Base-by-base conservation (phyloP, 1,140 invertebrate species). In the Laodelphax striatellus region DNA sequence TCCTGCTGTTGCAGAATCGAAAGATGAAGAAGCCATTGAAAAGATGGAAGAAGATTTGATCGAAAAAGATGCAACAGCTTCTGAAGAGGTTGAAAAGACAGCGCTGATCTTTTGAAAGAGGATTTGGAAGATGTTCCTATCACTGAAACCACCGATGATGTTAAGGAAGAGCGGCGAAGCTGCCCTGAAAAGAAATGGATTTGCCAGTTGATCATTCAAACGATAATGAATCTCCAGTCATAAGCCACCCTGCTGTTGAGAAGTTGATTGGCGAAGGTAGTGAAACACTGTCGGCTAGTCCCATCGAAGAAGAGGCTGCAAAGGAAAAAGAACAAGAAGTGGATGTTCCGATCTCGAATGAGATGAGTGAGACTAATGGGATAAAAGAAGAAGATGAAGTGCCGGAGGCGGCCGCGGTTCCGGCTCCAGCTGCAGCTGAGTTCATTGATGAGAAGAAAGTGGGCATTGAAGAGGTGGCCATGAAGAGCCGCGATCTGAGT, bases 271-370 rank as follows among this genome's bases (percentile, higher is more conserved):
- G 9, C 2, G 34, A 38, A 5, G 34, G 34, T 38, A 38, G 34
- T 21, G 31, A 55, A 11, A 24, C 34, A 41, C 19, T 38, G n/a
- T 13, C 34, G n/a, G 19, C 38, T 38, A 22, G 43, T 42, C 9
- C 43, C 10, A 22, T 13, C 38, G 52, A 56, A 22, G 59, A 57
- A 24, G 43, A 52, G 50, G 50, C 38, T 9, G 52, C 57, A 13
- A 34, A 57, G 8, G 58, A 55, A n/a, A 43, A 62, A 28, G 62
- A 63, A 43, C 28, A 50, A 22, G 60, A 57, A 28, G 34, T 11
- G 2, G 58, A 53, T 14, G 22, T 17, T n/a, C 21, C 28, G 43
- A 24, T 52, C n/a, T 54, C 53, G 24, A n/a, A 54, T 17, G 53
- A 4, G n/a, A 22, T 31, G 16, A 24, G 19, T 55, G 54, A 55